Percentiles rank a stretch among this genome's conserved stretches.
Evolutionary conservation across 1,140 invertebrate species (phyloP).

Genomic region (Centruroides sculpturatus): DNA sequence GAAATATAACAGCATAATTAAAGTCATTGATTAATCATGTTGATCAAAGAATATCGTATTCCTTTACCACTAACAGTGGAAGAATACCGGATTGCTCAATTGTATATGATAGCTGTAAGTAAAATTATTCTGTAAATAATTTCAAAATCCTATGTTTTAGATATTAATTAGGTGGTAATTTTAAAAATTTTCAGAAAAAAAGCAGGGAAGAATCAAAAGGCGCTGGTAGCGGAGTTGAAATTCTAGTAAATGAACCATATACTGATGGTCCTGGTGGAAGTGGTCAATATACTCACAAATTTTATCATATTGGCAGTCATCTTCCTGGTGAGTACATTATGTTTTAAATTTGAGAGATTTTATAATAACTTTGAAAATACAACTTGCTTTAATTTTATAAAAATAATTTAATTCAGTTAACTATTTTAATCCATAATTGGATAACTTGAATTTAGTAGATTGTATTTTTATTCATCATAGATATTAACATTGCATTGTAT

Average conservation of each 20-base stretch:
- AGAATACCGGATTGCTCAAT: constrained; percentile 95
- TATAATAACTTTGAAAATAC: no score
- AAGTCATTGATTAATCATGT: constrained; percentile 42
- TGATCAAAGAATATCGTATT: constrained; percentile 98
- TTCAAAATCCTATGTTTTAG: no score
- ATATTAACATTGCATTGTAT: no score
- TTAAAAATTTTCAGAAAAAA: constrained; percentile 61
- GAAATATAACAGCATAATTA: no score
- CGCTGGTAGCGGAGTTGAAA: constrained; percentile 94
- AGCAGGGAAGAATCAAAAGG: constrained; percentile 91
- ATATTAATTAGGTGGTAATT: no score
- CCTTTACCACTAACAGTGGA: constrained; percentile 94
- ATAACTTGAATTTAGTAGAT: no score
- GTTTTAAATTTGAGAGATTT: no score
- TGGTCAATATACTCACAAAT: constrained; percentile 97
- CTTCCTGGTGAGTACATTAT: constrained; percentile 56
- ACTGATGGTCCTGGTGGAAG: constrained; percentile 82
- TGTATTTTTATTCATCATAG: no score
- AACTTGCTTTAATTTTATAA: no score
- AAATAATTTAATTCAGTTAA: no score
- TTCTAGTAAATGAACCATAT: constrained; percentile 95
- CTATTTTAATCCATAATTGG: no score
- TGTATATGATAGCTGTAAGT: constrained; percentile 98
- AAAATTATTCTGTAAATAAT: background rate
- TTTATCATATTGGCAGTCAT: constrained; percentile 96